Evolutionary conservation across 2,888 invertebrate genomes (phyloP).

Genomic region (Drosophila nr. perissopoda): DNA sequence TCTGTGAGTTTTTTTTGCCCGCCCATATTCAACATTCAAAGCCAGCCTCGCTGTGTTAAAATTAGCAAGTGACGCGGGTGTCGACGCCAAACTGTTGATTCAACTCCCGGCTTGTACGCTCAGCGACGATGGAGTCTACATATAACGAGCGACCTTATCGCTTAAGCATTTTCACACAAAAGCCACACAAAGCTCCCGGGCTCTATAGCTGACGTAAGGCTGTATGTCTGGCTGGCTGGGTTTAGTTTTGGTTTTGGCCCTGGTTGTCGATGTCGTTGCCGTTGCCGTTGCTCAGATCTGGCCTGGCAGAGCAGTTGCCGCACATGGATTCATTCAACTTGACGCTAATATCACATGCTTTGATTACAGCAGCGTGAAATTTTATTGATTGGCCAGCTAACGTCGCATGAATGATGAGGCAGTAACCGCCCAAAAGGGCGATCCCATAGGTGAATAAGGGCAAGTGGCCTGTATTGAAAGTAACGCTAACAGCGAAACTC

Average conservation of each 20-base stretch:
- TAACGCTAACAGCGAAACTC: conserved; percentile 17
- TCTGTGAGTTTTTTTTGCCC: conserved; percentile 20
- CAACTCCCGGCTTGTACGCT: conserved; percentile 53
- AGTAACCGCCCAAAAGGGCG: conserved; percentile 26
- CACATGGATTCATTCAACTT: conserved; percentile 78
- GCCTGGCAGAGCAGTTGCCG: conserved; percentile 34
- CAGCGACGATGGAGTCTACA: conserved; percentile 41
- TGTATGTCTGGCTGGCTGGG: conserved; percentile 27
- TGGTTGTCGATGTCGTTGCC: conserved; percentile 14
- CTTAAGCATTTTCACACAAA: conserved; percentile 62
- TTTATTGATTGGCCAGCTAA: conserved; percentile 83
- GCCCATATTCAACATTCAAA: neutral
- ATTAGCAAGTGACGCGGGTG: conserved; percentile 66
- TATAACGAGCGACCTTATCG: conserved; percentile 71
- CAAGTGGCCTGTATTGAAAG: conserved; percentile 11
- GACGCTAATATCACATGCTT: conserved; percentile 82
- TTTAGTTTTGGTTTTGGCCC: conserved; percentile 32
- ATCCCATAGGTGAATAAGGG: conserved; percentile 19
- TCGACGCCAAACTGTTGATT: conserved; percentile 76
- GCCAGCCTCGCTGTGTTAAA: conserved; percentile 50
- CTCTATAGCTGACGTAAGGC: conserved; percentile 14
- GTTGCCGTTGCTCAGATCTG: conserved; percentile 41
- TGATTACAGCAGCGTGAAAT: conserved; percentile 84
- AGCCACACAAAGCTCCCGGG: conserved; percentile 46
- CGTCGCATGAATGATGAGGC: conserved; percentile 64